Percentiles rank a stretch among this genome's conserved stretches.
Evolutionary conservation across 2,113 vertebrate genomes (phyloP).

Genomic region (Alligator sinensis): DNA sequence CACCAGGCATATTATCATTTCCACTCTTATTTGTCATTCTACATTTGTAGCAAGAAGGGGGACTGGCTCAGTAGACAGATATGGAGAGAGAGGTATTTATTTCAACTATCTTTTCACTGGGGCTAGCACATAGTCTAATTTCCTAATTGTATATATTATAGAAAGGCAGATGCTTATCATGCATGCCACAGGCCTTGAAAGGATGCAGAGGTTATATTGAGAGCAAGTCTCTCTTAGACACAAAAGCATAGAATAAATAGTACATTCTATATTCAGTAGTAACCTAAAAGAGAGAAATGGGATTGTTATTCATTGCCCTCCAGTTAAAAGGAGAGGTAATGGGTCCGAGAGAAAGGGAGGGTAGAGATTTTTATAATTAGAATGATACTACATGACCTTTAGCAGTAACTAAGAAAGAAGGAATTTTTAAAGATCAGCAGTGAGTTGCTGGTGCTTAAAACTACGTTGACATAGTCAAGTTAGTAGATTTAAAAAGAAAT

Average conservation of each 20-base stretch:
- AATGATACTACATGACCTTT: slow-evolving; percentile 1
- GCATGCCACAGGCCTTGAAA: slow-evolving; percentile 41
- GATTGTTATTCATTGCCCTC: slow-evolving; percentile 19
- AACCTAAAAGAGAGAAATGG: background rate
- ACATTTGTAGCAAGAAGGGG: slow-evolving; percentile 42
- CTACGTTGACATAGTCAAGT: background rate
- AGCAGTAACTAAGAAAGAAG: background rate
- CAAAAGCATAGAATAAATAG: slow-evolving; percentile 27
- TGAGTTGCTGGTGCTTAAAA: background rate
- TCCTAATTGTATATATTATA: slow-evolving; percentile 34
- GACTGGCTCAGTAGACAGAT: slow-evolving; percentile 9
- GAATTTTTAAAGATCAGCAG: background rate
- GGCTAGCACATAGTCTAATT: slow-evolving; percentile 50
- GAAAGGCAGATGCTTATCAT: slow-evolving; percentile 26
- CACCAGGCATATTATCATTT: slow-evolving; percentile 45
- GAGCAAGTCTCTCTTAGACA: slow-evolving; percentile 25
- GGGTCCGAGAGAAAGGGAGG: slow-evolving; percentile 18
- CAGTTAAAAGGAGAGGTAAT: slow-evolving; percentile 7
- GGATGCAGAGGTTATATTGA: slow-evolving; percentile 42
- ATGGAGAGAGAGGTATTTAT: background rate
- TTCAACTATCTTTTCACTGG: background rate
- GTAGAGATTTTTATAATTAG: slow-evolving; percentile 3
- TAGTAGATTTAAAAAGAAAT: background rate
- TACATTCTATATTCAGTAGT: slow-evolving; percentile 43
- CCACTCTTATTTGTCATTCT: slow-evolving; percentile 55